Evolutionary conservation across 2,113 vertebrate species (phyloP), one percentile per base, ranked within the genome.

Genomic region (Cyanoliseus patagonus): DNA sequence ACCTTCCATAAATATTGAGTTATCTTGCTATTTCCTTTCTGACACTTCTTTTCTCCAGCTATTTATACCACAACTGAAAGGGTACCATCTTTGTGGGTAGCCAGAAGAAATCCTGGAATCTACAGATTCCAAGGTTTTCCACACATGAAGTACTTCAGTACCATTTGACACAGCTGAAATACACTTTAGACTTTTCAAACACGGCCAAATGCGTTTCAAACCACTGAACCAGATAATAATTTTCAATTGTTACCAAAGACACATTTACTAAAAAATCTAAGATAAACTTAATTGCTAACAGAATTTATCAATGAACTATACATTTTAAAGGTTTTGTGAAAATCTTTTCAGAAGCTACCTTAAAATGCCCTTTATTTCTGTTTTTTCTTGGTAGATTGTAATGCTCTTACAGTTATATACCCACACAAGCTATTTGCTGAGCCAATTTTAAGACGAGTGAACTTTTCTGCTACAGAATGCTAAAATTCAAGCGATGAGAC

Each of bases 151-250:
- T 83, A 19, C 74, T 88, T 35, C 90, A 31, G 80, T 87, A 81
- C 47, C 51, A 19, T 75, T 88, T 80, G 73, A 66, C 5, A 13
- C 87, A 96, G 92, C 70, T 95, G 57, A 95, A 95, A 95, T 90
- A 93, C 76, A 85, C 13, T 80, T 90, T 83, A 97, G 87, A 95
- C 79, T 97, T 95, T 96, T 70, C 86, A 92, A 91, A 96, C 35
- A 83, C 30, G 42, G 80, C 83, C 83, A 89, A 92, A 97, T 85
- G 78, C 85, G 76, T 96, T 98, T 97, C 95, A 95, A 97, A 95
- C 80, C 95, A 97, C 82, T 66, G 97, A 98, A 97, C 94, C 92
- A 97, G 69, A 90, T 94, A 97, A 97, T 98, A 81, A 96, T 95
- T 94, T 97, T 95, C 49, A 97, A 92, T 42, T 0, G 19, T 95